Evolutionary conservation across 2,113 vertebrate genomes (phyloP), one percentile per base, ranked within the genome.

Genomic region (Aegithalos caudatus): DNA sequence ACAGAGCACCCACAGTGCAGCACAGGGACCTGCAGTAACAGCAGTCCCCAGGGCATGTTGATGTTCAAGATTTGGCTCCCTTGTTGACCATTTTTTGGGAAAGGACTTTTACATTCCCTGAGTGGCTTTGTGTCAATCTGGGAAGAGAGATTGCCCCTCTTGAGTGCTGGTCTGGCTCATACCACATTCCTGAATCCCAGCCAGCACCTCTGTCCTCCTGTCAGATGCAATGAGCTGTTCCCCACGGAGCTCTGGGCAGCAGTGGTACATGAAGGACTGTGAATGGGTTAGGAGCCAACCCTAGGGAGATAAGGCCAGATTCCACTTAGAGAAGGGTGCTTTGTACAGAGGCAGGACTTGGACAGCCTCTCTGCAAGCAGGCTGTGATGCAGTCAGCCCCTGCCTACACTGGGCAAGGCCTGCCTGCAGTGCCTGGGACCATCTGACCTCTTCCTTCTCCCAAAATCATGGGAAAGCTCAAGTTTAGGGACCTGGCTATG

Each of bases 201-300:
- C 4, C 58, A 83, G 51, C 17, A n/a, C 33, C 56, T 74, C 70
- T 74, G 65, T 20, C 24, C n/a, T 88, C n/a, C 35, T 72, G 62
- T 6, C 38, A 64, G 57, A n/a, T 5, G 29, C 25, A 61, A 9
- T 2, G 42, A 38, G 35, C 31, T 24, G 40, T 12, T 77, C 40
- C 42, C 24, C 47, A 21, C 0, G 0, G 33, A 67, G 14, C 37
- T 38, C 16, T 2, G 14, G 62, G 58, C 48, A 53, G 40, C 3
- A 54, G 29, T 7, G 29, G 37, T 40, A 56, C 21, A 6, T 24
- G 37, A 64, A 77, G 62, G 15, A 14, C 14, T 3, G 1, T 25
- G 13, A 64, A 53, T 17, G 57, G 37, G 20, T 80, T 67, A 60
- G 67, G 28, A 77, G 21, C 15, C 53, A 80, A 4, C 3, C 27